phyloP scores from a whole-genome alignment of 2,888 invertebrate species.

The Agelastica alni region DNA sequence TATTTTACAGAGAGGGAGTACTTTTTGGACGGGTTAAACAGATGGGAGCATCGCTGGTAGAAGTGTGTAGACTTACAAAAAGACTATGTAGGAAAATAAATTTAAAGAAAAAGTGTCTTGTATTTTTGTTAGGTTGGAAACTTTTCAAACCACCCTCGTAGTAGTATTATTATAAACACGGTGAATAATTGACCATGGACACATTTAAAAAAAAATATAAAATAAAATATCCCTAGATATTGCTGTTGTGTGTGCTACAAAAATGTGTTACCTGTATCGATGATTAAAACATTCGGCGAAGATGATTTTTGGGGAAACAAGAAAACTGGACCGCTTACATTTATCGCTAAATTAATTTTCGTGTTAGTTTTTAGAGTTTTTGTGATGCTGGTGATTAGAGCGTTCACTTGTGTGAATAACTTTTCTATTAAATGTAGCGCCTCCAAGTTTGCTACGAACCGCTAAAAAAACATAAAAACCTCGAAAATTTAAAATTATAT shows the following conservation, averaged over 20 bases:
- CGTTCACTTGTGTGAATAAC: constrained; percentile 34
- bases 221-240: no score
- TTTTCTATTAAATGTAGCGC: constrained; percentile 46
- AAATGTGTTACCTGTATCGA: constrained; percentile 67
- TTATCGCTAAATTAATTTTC: constrained; percentile 53
- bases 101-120: no score
- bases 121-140: no score
- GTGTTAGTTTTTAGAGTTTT: constrained; percentile 51
- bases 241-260: neutral
- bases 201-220: no score
- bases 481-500: neutral
- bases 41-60: no score
- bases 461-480: constrained; percentile 37
- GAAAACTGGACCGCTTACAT: constrained; percentile 70
- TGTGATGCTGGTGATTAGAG: constrained; percentile 45
- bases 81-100: no score
- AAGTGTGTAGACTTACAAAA: no score
- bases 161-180: no score
- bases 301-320: constrained; percentile 79
- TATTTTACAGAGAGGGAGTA: no score
- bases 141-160: no score
- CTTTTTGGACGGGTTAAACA: no score
- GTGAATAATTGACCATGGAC: no score
- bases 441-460: constrained; percentile 53
- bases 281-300: constrained; percentile 74